Conservation (phyloP, 2,113 vertebrate genomes). For the Theropithecus gelada region DNA sequence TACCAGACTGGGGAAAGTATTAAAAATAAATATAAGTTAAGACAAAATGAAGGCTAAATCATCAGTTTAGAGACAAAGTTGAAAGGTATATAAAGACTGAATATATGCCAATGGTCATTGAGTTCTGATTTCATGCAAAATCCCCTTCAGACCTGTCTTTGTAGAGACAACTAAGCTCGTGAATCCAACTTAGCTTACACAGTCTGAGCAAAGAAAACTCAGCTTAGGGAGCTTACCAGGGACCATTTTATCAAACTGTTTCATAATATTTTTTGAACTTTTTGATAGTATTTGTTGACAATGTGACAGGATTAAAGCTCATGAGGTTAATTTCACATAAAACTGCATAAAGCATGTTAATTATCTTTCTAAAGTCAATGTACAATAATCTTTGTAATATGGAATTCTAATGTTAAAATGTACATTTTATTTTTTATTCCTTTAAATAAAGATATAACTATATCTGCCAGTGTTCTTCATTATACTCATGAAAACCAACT, state of each 20-base stretch:
- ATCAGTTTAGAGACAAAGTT: neutral
- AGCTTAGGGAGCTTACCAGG: neutral
- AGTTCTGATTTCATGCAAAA: neutral
- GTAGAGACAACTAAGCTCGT: neutral
- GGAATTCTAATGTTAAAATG: neutral
- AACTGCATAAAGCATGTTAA: neutral
- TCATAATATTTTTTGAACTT: neutral
- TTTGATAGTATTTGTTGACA: neutral
- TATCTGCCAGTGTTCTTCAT: neutral
- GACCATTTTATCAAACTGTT: neutral
- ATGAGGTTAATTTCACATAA: neutral
- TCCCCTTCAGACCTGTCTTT: neutral
- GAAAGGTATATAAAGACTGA: neutral
- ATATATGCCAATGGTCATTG: neutral
- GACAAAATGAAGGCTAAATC: conserved; percentile 38
- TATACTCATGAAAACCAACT: neutral
- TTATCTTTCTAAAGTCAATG: neutral
- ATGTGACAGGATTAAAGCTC: conserved; percentile 23
- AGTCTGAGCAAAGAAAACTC: neutral
- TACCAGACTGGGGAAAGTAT: neutral
- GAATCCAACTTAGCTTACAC: neutral
- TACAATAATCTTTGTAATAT: neutral
- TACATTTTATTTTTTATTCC: neutral
- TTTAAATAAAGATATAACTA: neutral
- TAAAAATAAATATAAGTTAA: conserved; percentile 47